Evolutionary conservation across 1,140 invertebrate genomes (phyloP), one percentile per base, ranked within the genome.

Genomic region (Periplaneta americana): DNA sequence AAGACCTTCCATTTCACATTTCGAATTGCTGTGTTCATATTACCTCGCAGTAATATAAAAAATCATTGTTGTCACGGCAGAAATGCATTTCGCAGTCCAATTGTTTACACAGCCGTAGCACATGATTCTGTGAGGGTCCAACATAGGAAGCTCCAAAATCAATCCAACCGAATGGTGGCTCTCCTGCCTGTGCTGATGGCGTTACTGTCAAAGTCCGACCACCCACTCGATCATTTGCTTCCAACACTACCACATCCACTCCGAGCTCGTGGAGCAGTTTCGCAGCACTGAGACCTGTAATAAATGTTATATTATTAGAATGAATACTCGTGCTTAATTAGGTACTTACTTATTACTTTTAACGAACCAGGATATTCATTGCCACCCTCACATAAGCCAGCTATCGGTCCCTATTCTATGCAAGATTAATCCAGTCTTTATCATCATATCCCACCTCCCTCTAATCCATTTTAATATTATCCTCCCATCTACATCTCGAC

Each of bases 141-240:
- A 86, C 86, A 82, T 84, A 86, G 32, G 86, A 86, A 22, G 85
- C 86, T 2, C 86, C 85, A 13, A 86, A 74, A 78, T 86, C 86
- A 74, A 74, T 80, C 80, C 82, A 84, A 9, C 82, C 82, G 31
- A 37, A 82, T n/a, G 48, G 34, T 31, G 82, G 80, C 22, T 83
- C 79, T 66, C 48, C 48, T n/a, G 48, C 48, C 36, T 34, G 22
- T 13, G 1, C 33, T 75, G 34, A 36, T 32, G 80, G 80, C 13
- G 66, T 66, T 35, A 78, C 74, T 4, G 85, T 85, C 18, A 84
- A 75, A 10, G 85, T 85, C 22, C 85, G 82, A 57, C 85, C 85
- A 37, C 85, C 85, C 10, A 86, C 83, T 22, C 85, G 83, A 34
- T 85, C 85, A 77, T 33, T n/a, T 57, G 84, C 84, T 78, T 84